Base-by-base conservation (phyloP, 2,797 vertebrate species). In the Gallinago nigripennis region DNA sequence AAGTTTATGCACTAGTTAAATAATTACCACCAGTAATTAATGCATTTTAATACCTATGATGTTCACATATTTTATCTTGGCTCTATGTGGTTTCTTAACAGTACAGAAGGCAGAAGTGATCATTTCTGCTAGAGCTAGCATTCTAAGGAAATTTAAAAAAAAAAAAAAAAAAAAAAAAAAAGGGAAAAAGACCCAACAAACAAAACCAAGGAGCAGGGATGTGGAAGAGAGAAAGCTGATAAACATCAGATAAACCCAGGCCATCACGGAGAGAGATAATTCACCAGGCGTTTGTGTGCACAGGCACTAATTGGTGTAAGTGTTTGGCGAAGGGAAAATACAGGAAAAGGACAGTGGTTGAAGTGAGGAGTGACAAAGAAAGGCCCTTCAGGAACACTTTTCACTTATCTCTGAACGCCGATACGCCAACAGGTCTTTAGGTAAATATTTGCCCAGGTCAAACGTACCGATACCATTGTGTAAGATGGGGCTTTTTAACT, bases 401-500 rank as follows among this genome's bases (percentile, higher is more conserved):
- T 31, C 18, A 16, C 35, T 65, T 80, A 20, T n/a, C 50, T 71
- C 61, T 56, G 53, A 80, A 43, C 21, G 77, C n/a, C 6, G 9
- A 8, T 61, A 11, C 11, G n/a, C 12, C 56, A 68, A 15, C 25
- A 60, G 11, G 16, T 45, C 53, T 70, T 56, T 11, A 71, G 21
- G 69, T 88, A 92, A 86, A 86, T 86, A 78, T 90, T 94, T 82
- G 18, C 46, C 68, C 27, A 23, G 35, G 70, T 61, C 54, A 63
- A 43, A 45, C 2, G 4, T 37, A 31, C 28, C 4, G 3, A 37
- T 17, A 27, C 1, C 7, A 12, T 30, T 8, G 0, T 11, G 54
- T 4, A 86, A 82, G 37, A 50, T 0, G 8, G 9, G 35, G 9
- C 1, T 85, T 73, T 66, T 66, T 1, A 69, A 61, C 23, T 41